phyloP scores from a whole-genome alignment of 2,888 invertebrate species.

The Agriopis marginaria region DNA sequence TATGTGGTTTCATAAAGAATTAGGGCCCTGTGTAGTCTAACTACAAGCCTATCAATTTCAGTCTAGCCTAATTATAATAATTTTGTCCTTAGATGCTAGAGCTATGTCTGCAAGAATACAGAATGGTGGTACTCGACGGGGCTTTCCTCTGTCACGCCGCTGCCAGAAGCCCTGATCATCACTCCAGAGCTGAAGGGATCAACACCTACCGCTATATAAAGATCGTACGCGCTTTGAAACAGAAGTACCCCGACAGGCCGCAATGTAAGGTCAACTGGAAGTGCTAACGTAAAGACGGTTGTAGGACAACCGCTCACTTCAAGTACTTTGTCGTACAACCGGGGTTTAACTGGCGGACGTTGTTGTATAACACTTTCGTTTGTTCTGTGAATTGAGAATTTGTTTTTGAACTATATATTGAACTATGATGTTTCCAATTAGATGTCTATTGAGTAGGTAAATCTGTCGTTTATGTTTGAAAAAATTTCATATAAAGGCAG shows the following conservation, averaged over 20 bases:
- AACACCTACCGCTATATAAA: conserved; percentile 82
- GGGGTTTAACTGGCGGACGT: conserved; percentile 3
- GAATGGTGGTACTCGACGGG: conserved; percentile 90
- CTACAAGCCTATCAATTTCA: background rate
- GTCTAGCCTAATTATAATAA: background rate
- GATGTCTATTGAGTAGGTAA: too few relatives aligned
- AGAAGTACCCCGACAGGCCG: conserved; percentile 78
- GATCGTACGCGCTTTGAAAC: conserved; percentile 77
- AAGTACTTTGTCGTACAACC: conserved; percentile 17
- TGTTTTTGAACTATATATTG: background rate
- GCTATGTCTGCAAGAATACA: conserved; percentile 91
- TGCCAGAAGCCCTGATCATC: conserved; percentile 60
- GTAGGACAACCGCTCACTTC: conserved; percentile 17
- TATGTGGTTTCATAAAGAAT: too few relatives aligned
- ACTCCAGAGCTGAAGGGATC: conserved; percentile 60
- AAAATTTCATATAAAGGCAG: too few relatives aligned
- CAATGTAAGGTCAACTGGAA: conserved; percentile 72
- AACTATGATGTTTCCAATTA: too few relatives aligned
- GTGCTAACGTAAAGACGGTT: conserved; percentile 35
- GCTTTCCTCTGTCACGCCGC: conserved; percentile 90
- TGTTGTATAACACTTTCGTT: conserved; percentile 8
- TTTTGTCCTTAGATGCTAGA: conserved; percentile 88
- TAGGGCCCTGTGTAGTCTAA: background rate
- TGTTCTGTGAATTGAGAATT: background rate
- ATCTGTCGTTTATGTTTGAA: too few relatives aligned